Percentiles rank a stretch among this genome's conserved stretches.
phyloP scores from a whole-genome alignment of 2,113 vertebrate species.

The Xyliphius kryptos region DNA sequence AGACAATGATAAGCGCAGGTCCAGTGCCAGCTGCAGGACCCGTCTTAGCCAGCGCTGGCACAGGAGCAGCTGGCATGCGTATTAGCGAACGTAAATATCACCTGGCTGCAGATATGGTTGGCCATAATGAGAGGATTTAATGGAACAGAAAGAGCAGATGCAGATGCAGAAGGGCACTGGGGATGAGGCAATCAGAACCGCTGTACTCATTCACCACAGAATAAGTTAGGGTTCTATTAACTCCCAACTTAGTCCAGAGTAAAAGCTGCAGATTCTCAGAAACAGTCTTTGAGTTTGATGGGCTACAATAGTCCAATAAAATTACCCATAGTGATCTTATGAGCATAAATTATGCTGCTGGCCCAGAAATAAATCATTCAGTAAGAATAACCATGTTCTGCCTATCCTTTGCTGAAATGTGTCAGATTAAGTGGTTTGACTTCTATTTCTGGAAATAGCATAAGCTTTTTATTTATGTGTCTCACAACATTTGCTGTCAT shows the following conservation, averaged over 20 bases:
- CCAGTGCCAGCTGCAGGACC: slow-evolving; percentile 30
- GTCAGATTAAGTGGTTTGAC: slow-evolving; percentile 28
- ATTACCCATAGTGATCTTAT: too few relatives aligned
- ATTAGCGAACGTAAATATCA: slow-evolving; percentile 36
- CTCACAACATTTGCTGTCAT: slow-evolving; percentile 14
- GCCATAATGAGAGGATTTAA: slow-evolving; percentile 35
- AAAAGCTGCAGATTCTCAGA: too few relatives aligned
- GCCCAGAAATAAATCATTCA: neutral
- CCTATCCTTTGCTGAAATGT: slow-evolving; percentile 11
- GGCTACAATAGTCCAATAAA: too few relatives aligned
- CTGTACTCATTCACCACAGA: neutral
- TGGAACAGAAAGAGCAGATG: slow-evolving; percentile 30
- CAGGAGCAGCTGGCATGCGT: slow-evolving; percentile 45
- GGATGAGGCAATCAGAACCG: slow-evolving; percentile 7
- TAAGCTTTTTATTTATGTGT: slow-evolving; percentile 26
- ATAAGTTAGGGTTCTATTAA: neutral
- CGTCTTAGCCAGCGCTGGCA: slow-evolving; percentile 36
- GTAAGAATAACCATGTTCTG: slow-evolving; percentile 5
- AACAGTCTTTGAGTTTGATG: too few relatives aligned
- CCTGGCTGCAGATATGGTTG: slow-evolving; percentile 30
- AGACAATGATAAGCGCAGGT: slow-evolving; percentile 25
- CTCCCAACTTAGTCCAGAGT: neutral
- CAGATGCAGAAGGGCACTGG: slow-evolving; percentile 21
- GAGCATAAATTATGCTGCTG: neutral
- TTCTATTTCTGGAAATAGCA: slow-evolving; percentile 14